These are phyloP conservation scores for Crotalus helleri DNA, from an alignment of 2,113 vertebrate species.

Conservation along the genomic window DNA sequence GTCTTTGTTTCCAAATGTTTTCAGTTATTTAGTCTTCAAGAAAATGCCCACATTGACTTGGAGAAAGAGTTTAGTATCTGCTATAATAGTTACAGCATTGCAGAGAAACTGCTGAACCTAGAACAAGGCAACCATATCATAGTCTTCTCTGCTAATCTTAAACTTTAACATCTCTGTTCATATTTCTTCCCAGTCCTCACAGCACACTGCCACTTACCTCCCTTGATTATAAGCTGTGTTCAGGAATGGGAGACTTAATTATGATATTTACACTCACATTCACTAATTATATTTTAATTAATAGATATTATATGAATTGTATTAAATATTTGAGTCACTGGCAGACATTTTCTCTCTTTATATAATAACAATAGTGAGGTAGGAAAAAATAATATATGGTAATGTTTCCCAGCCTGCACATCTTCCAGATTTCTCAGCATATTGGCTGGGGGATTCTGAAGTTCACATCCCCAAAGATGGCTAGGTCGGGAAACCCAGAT, in stretches of 20 bases:
- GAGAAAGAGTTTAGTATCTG: constrained; percentile 35
- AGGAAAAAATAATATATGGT: background rate
- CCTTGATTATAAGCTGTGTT: background rate
- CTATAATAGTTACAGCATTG: background rate
- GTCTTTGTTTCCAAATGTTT: constrained; percentile 10
- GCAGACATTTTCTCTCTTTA: background rate
- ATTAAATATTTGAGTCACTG: background rate
- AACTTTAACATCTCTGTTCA: background rate
- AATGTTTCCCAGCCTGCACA: background rate
- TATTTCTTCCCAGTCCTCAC: background rate
- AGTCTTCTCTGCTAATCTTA: constrained; percentile 7
- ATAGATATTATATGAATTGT: background rate
- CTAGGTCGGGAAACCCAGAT: background rate
- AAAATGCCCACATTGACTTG: constrained; percentile 14
- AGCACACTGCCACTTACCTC: background rate
- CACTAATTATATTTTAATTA: background rate
- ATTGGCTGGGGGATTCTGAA: background rate
- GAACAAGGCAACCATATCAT: background rate
- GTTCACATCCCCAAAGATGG: background rate
- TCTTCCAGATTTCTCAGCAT: no score
- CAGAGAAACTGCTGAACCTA: background rate
- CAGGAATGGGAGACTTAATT: background rate
- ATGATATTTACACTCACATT: background rate
- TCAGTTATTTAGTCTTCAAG: constrained; percentile 17
- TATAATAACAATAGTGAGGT: background rate